These are phyloP conservation scores for Euplexia lucipara DNA, from an alignment of 2,888 invertebrate species.

Conservation along the genomic window DNA sequence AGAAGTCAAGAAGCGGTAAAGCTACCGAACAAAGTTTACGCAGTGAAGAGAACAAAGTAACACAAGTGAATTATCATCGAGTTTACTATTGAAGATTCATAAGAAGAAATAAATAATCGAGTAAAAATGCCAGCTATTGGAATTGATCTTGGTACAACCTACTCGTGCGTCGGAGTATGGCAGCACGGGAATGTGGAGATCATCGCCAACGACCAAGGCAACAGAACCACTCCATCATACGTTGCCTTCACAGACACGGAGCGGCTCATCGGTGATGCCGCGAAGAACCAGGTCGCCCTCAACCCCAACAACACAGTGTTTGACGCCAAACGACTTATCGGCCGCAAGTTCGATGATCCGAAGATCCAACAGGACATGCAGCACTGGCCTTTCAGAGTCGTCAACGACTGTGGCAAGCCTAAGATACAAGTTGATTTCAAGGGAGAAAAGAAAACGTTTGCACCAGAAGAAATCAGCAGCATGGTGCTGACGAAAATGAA, in stretches of 20 bases:
- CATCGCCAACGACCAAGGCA: conserved; percentile 97
- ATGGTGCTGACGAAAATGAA: conserved; percentile 91
- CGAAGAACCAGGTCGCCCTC: conserved; percentile 95
- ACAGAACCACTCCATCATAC: conserved; percentile 96
- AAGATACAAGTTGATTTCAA: conserved; percentile 93
- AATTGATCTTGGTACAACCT: conserved; percentile 96
- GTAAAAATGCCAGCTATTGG: conserved; percentile 83
- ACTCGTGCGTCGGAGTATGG: conserved; percentile 97
- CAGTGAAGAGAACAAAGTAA: conserved; percentile 54
- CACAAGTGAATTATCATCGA: conserved; percentile 38
- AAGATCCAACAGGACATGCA: conserved; percentile 95
- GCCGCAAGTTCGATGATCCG: conserved; percentile 94
- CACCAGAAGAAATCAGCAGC: conserved; percentile 94
- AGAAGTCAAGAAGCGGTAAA: conserved; percentile 67
- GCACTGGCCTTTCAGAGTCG: conserved; percentile 95
- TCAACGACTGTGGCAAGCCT: conserved; percentile 92
- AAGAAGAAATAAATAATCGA: conserved; percentile 41
- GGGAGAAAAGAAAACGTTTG: conserved; percentile 92
- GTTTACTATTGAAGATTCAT: conserved; percentile 34
- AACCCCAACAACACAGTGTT: conserved; percentile 95
- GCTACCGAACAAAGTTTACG: conserved; percentile 63
- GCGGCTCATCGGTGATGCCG: conserved; percentile 96
- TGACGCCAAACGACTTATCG: conserved; percentile 94
- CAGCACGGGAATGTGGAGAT: conserved; percentile 95
- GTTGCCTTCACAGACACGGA: conserved; percentile 97